phyloP scores from a whole-genome alignment of 2,888 invertebrate species.

The Lycia hirtaria region DNA sequence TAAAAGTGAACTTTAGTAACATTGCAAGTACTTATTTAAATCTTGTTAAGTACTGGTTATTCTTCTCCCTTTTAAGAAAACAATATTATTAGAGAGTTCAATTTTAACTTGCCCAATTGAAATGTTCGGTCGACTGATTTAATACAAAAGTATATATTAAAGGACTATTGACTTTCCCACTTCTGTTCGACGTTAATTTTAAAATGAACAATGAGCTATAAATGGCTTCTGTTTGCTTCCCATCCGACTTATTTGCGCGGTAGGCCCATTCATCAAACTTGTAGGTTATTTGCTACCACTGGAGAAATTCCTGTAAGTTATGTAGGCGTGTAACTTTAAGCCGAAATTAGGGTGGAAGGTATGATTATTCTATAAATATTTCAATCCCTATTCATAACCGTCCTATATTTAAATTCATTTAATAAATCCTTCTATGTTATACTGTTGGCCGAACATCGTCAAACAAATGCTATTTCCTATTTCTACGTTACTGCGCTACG shows the following conservation, averaged over 20 bases:
- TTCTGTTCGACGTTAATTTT: slow-evolving; percentile 16
- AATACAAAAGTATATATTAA: not conserved
- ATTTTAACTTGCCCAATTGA: not conserved
- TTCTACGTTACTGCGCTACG: too few relatives aligned
- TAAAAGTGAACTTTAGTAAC: too few relatives aligned
- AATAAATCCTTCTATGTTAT: not conserved
- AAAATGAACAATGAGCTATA: slow-evolving; percentile 11
- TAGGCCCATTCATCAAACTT: slow-evolving; percentile 39
- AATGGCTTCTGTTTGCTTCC: not conserved
- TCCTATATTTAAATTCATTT: not conserved
- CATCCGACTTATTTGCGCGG: slow-evolving; percentile 19
- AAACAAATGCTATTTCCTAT: too few relatives aligned
- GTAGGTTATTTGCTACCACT: slow-evolving; percentile 14
- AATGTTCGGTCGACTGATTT: not conserved
- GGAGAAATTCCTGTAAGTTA: slow-evolving; percentile 19
- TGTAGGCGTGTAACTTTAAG: slow-evolving; percentile 4
- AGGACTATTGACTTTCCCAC: not conserved
- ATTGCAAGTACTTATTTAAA: too few relatives aligned
- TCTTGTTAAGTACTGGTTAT: too few relatives aligned
- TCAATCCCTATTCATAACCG: not conserved
- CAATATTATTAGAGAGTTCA: too few relatives aligned
- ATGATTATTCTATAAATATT: slow-evolving; percentile 11
- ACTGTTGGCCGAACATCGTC: too few relatives aligned
- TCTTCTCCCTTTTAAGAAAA: too few relatives aligned
- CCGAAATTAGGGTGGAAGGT: slow-evolving; percentile 6